Percentiles rank a stretch among this genome's conserved stretches.
phyloP scores from a whole-genome alignment of 2,888 invertebrate genomes.

The Drosophila pegasa region DNA sequence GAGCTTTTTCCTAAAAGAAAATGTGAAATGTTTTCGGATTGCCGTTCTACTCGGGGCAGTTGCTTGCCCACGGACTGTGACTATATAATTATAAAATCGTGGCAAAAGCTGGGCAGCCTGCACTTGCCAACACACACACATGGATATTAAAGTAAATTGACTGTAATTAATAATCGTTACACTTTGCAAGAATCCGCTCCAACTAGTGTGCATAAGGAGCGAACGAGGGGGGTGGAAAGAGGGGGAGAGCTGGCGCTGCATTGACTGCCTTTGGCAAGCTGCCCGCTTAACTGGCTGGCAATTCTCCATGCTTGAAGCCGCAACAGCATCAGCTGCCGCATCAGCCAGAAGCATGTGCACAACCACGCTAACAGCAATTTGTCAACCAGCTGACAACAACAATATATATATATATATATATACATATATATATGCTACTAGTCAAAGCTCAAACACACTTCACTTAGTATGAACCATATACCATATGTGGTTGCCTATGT shows the following conservation, averaged over 20 bases:
- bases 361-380: constrained; percentile 54
- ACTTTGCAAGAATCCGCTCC: constrained; percentile 12
- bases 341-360: constrained; percentile 37
- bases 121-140: constrained; percentile 25
- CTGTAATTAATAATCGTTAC: constrained; percentile 66
- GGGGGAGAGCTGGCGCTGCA: constrained; percentile 15
- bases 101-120: constrained; percentile 20
- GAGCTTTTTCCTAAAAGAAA: constrained; percentile 12
- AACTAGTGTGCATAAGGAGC: constrained; percentile 8
- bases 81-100: constrained; percentile 61
- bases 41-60: constrained; percentile 16
- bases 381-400: constrained; percentile 46
- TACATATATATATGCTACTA: not conserved
- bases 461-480: not conserved
- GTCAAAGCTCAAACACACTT: not conserved
- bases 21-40: constrained; percentile 1
- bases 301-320: constrained; percentile 27
- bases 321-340: constrained; percentile 21
- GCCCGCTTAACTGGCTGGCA: constrained; percentile 52
- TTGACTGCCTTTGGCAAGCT: constrained; percentile 43
- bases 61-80: constrained; percentile 28
- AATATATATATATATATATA: constrained; percentile 1
- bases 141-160: constrained; percentile 48
- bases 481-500: too few species aligned
- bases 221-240: not conserved